phyloP scores from a whole-genome alignment of 1,140 invertebrate genomes.

The Bicyclus anynana region DNA sequence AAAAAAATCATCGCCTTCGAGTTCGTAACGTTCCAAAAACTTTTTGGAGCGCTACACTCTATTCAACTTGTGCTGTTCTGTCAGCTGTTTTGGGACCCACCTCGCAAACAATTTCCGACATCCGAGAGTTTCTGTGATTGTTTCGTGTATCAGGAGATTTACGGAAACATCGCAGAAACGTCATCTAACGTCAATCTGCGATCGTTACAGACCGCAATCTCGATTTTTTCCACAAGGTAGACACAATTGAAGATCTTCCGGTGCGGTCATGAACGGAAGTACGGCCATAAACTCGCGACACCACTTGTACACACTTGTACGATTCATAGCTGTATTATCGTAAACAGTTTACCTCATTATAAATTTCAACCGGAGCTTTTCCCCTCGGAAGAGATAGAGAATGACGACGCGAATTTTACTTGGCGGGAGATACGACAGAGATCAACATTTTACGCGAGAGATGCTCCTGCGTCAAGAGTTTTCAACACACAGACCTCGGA shows the following conservation, averaged over 20 bases:
- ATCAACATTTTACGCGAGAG: background rate
- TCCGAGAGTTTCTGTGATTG: background rate
- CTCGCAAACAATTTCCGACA: background rate
- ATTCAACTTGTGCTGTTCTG: background rate
- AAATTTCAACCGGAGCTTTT: background rate
- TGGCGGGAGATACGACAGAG: background rate
- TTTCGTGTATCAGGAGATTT: background rate
- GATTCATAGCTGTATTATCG: background rate
- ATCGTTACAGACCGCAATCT: background rate
- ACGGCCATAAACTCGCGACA: background rate
- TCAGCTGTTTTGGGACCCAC: background rate
- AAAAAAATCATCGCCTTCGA: background rate
- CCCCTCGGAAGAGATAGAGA: background rate
- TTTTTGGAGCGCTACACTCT: background rate
- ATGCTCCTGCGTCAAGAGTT: background rate
- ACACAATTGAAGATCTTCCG: background rate
- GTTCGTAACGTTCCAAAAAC: background rate
- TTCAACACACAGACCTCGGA: background rate
- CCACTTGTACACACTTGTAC: background rate
- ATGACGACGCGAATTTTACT: background rate
- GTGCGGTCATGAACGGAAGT: background rate
- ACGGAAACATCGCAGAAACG: background rate
- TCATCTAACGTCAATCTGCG: background rate
- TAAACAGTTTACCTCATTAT: background rate
- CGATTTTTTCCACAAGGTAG: background rate